Evolutionary conservation across 1,140 invertebrate genomes (phyloP).

Genomic region (Calliopsis andreniformis): DNA sequence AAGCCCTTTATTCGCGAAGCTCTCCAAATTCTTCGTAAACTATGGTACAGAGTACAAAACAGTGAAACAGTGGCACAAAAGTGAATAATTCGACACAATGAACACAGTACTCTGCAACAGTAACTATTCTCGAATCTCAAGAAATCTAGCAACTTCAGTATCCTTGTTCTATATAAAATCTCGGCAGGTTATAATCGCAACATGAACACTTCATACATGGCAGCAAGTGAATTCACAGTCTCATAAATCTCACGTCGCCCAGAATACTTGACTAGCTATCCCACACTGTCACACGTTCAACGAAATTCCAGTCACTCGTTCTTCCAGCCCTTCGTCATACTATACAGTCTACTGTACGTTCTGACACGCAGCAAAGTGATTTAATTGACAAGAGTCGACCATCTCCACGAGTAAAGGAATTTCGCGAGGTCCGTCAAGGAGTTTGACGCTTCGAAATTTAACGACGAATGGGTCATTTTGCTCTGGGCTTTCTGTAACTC

Average conservation of each 20-base stretch:
- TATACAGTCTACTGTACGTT: neutral
- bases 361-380: conserved; percentile 2
- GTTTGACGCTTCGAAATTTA: conserved; percentile 9
- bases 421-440: neutral
- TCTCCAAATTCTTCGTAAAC: neutral
- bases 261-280: conserved; percentile 16
- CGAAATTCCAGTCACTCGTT: neutral
- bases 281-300: conserved; percentile 3
- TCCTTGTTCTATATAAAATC: conserved; percentile 1
- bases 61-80: conserved; percentile 4
- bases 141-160: neutral
- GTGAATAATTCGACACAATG: conserved; percentile 1
- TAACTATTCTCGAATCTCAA: neutral
- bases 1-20: neutral
- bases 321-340: neutral
- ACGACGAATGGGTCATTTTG: conserved; percentile 23
- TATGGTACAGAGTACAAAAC: neutral
- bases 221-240: neutral
- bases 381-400: conserved; percentile 22
- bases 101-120: neutral
- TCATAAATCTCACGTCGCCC: neutral
- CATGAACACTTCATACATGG: neutral
- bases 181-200: conserved; percentile 7
- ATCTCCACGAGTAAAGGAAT: neutral
- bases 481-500: neutral